phyloP scores from a whole-genome alignment of 2,797 vertebrate genomes.

The Lepilemur septentrionalis region DNA sequence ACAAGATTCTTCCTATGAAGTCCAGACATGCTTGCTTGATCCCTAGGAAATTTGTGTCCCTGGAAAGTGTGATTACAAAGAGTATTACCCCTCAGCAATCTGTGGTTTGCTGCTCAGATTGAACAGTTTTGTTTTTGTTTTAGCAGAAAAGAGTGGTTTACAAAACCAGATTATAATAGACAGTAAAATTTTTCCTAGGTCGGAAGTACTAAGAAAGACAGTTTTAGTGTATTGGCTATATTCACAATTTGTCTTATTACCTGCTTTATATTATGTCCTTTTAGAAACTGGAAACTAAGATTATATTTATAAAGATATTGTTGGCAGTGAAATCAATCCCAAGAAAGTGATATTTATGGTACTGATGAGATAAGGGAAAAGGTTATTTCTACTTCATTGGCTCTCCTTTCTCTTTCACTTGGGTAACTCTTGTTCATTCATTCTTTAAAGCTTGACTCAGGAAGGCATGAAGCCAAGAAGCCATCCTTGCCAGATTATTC shows the following conservation, averaged over 20 bases:
- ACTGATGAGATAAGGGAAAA: neutral
- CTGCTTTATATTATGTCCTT: neutral
- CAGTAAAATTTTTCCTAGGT: constrained; percentile 17
- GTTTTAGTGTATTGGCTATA: constrained; percentile 6
- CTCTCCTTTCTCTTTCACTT: neutral
- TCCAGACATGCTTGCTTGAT: neutral
- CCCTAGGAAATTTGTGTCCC: neutral
- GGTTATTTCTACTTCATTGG: neutral
- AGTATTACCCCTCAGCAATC: neutral
- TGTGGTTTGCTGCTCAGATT: neutral
- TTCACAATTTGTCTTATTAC: neutral
- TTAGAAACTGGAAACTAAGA: constrained; percentile 46
- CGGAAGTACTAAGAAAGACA: constrained; percentile 37
- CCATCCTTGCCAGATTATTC: neutral
- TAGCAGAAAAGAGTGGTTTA: constrained; percentile 14
- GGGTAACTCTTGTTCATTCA: neutral
- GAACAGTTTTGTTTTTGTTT: constrained; percentile 5
- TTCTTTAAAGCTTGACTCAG: neutral
- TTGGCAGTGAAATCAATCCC: constrained; percentile 3
- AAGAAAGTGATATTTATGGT: neutral
- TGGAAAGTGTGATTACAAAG: neutral
- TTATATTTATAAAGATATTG: constrained; percentile 40
- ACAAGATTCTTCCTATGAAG: neutral
- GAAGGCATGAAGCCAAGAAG: neutral
- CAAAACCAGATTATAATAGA: neutral